phyloP scores from a whole-genome alignment of 2,888 invertebrate species.

The Stenchaetothrips biformis region DNA sequence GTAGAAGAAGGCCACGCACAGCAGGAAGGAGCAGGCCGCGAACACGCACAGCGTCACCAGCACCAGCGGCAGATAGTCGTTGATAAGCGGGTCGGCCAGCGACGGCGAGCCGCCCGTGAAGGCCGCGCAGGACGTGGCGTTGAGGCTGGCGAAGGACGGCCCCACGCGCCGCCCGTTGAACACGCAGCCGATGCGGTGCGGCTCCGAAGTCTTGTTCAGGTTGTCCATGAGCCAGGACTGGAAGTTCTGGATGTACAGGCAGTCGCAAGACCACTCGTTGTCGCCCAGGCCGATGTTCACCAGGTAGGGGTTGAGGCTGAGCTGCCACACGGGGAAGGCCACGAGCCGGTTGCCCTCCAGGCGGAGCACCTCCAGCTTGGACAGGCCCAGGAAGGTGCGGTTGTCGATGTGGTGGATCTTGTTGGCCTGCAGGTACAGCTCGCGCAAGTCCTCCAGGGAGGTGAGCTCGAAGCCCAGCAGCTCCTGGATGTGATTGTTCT shows the following conservation, averaged over 20 bases:
- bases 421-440: slow-evolving; percentile 83
- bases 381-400: slow-evolving; percentile 73
- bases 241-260: slow-evolving; percentile 73
- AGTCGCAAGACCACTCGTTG: slow-evolving; percentile 90
- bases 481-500: slow-evolving; percentile 76
- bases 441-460: slow-evolving; percentile 73
- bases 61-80: slow-evolving; percentile 74
- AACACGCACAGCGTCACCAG: slow-evolving; percentile 73
- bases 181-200: slow-evolving; percentile 64
- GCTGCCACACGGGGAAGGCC: slow-evolving; percentile 81
- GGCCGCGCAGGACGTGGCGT: slow-evolving; percentile 70
- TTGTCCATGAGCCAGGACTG: slow-evolving; percentile 74
- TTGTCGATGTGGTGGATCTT: slow-evolving; percentile 76
- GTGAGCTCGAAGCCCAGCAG: slow-evolving; percentile 78
- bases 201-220: slow-evolving; percentile 74
- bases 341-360: slow-evolving; percentile 78
- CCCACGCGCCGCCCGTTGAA: slow-evolving; percentile 37
- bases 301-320: slow-evolving; percentile 75
- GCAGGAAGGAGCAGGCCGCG: slow-evolving; percentile 44
- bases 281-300: slow-evolving; percentile 78
- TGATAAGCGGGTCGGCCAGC: slow-evolving; percentile 52
- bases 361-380: slow-evolving; percentile 76
- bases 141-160: slow-evolving; percentile 66
- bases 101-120: slow-evolving; percentile 63
- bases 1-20: slow-evolving; percentile 75